phyloP scores from a whole-genome alignment of 30 jellyfish, hydroid and myxozoan species.

The Sanderia malayensis region DNA sequence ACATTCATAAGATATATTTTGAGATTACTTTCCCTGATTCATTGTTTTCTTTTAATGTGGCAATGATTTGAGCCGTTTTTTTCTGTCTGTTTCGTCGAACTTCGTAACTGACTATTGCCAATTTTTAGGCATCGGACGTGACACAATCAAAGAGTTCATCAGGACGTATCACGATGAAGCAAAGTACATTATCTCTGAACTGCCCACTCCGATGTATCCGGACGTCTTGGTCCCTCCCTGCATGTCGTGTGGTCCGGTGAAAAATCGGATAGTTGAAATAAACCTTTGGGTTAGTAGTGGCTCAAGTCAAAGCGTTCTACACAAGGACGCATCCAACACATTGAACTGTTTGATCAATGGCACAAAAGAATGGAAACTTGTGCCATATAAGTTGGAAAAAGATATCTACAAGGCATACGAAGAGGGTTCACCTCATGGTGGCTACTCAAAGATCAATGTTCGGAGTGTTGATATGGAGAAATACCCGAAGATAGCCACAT shows the following conservation, averaged over 20 bases:
- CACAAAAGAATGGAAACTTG: no score
- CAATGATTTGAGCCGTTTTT: no score
- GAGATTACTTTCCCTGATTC: no score
- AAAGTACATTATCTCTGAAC: slow-evolving; percentile 70
- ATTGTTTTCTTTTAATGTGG: no score
- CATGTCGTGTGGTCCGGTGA: slow-evolving; percentile 78
- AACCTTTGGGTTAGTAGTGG: slow-evolving; percentile 87
- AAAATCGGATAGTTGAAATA: slow-evolving; percentile 59
- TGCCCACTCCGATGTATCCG: slow-evolving; percentile 78
- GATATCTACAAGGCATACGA: slow-evolving; percentile 16
- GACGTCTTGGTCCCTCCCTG: slow-evolving; percentile 69
- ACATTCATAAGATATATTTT: background rate
- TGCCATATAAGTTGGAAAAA: slow-evolving; percentile 49
- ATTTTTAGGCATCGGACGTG: slow-evolving; percentile 73
- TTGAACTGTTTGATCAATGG: no score
- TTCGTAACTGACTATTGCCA: no score
- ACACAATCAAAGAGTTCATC: slow-evolving; percentile 68
- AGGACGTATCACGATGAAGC: slow-evolving; percentile 46
- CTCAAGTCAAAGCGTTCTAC: no score
- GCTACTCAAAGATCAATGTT: slow-evolving; percentile 64
- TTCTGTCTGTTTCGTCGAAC: no score
- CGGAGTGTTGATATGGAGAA: slow-evolving; percentile 43
- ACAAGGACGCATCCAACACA: no score
- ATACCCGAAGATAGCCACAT: slow-evolving; percentile 36
- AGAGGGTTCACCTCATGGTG: slow-evolving; percentile 30